phyloP scores from a whole-genome alignment of 1,140 invertebrate genomes.

The Antheraea mylitta region DNA sequence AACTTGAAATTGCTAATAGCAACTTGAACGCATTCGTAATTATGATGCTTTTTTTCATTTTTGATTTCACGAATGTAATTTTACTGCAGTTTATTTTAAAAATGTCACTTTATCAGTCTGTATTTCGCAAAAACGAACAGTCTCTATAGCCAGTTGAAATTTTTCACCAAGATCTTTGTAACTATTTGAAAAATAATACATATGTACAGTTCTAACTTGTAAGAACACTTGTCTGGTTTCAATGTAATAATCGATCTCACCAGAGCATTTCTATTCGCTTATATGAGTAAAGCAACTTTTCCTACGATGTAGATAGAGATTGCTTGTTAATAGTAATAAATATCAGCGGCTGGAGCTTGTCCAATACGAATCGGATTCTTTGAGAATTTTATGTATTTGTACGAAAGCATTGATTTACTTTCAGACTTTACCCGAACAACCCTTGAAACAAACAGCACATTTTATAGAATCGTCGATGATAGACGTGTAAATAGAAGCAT shows the following conservation, averaged over 20 bases:
- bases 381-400: neutral
- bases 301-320: neutral
- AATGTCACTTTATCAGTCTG: no score
- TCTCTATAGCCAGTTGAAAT: no score
- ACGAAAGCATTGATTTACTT: neutral
- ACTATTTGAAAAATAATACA: neutral
- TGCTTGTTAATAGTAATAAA: neutral
- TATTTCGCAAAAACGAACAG: no score
- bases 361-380: neutral
- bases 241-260: neutral
- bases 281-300: conserved; percentile 1
- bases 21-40: no score
- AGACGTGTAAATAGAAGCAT: no score
- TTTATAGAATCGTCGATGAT: no score
- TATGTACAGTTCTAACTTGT: neutral
- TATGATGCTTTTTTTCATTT: no score
- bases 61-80: no score
- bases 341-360: neutral
- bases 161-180: no score
- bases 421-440: neutral
- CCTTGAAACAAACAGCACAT: no score
- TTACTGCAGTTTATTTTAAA: no score
- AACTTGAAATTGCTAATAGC: no score
- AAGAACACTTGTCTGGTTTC: neutral
- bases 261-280: neutral